phyloP scores from a whole-genome alignment of 1,140 invertebrate species.

The Euglossa dilemma region DNA sequence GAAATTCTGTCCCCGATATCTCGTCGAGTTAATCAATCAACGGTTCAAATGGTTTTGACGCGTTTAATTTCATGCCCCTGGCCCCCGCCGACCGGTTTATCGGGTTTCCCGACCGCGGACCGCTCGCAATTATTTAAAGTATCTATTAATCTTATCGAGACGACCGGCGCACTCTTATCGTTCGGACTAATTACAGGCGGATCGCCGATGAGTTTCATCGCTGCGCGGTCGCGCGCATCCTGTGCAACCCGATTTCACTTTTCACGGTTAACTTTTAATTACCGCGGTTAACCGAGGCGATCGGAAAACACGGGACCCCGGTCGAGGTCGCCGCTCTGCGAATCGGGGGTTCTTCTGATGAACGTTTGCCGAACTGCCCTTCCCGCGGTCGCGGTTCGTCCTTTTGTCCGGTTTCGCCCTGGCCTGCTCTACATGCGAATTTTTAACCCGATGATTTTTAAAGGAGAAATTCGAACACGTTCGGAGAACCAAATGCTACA shows the following conservation, averaged over 20 bases:
- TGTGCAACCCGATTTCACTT: background rate
- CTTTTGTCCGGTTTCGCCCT: background rate
- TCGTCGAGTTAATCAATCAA: conserved; percentile 49
- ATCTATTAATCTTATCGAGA: background rate
- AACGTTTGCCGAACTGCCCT: background rate
- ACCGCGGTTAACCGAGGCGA: background rate
- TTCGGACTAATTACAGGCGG: background rate
- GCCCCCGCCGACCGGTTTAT: background rate
- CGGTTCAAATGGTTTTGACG: conserved; percentile 43
- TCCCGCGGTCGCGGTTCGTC: background rate
- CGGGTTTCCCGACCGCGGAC: background rate
- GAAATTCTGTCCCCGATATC: conserved; percentile 40
- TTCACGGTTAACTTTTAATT: conserved; percentile 20
- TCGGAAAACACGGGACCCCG: background rate
- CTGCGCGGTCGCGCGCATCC: background rate
- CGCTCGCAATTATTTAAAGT: conserved; percentile 11
- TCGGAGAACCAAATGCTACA: background rate
- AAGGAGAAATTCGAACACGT: background rate
- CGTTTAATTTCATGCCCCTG: conserved; percentile 18
- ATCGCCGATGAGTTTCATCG: background rate
- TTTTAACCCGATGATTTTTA: background rate
- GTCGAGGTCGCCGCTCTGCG: background rate
- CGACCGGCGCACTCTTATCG: background rate
- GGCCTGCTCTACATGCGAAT: background rate
- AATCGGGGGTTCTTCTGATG: conserved; percentile 6